Conservation (phyloP, 2,888 invertebrate species). For the Polydrusus cervinus region DNA sequence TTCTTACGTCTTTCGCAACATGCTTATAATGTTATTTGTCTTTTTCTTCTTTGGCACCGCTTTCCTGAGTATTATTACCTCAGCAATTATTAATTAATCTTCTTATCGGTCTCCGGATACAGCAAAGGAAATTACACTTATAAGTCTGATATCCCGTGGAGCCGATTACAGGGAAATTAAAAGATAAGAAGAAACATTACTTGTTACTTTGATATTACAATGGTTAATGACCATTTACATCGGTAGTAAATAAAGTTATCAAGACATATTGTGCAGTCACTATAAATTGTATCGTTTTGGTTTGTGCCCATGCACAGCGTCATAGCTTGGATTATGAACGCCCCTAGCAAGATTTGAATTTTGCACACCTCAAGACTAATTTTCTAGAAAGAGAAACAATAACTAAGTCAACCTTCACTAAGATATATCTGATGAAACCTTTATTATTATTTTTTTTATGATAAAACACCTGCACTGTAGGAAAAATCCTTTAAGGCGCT, state of each 20-base stretch:
- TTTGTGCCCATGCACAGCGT: not conserved
- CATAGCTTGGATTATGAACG: no score
- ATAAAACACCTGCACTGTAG: no score
- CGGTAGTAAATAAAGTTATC: conserved; percentile 12
- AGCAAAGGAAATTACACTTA: conserved; percentile 22
- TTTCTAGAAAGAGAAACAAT: no score
- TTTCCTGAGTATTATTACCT: not conserved
- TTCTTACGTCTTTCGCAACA: no score
- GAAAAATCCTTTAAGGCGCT: no score
- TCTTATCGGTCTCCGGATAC: conserved; percentile 29
- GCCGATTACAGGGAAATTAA: conserved; percentile 29
- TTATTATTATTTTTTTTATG: no score
- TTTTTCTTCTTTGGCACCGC: not conserved
- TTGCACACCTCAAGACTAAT: no score
- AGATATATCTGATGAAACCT: no score
- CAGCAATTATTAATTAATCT: conserved; percentile 16
- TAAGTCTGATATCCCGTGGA: conserved; percentile 24
- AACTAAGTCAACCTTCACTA: no score
- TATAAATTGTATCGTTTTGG: not conserved
- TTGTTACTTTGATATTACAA: conserved; percentile 18
- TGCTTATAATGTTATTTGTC: no score
- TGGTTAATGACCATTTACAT: conserved; percentile 26
- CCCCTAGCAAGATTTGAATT: no score
- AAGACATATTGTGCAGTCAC: not conserved
- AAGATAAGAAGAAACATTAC: conserved; percentile 27